Percentiles rank a stretch among this genome's conserved stretches.
Conservation (phyloP, 2,888 invertebrate genomes). For the Cerceris ruficornis region DNA sequence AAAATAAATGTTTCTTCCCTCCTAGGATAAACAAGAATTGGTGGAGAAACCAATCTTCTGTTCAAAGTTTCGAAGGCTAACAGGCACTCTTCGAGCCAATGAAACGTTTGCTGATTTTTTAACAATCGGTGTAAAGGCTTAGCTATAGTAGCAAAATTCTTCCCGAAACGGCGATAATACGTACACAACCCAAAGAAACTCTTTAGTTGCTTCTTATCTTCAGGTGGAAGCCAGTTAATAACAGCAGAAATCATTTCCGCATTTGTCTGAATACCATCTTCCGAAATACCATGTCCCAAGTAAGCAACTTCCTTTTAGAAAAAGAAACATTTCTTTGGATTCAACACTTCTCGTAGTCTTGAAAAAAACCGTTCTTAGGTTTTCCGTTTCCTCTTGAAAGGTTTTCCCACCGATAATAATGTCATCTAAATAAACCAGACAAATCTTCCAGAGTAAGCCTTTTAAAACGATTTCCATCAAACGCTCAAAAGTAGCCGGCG, state of each 20-base stretch:
- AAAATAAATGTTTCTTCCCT: not conserved
- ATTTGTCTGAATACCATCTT: not conserved
- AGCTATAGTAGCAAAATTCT: not conserved
- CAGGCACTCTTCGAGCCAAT: not conserved
- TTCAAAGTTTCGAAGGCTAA: not conserved
- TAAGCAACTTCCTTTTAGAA: not conserved
- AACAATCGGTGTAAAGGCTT: not conserved
- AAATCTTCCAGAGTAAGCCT: constrained; percentile 1
- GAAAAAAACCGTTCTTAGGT: not conserved
- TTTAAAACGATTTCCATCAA: not conserved
- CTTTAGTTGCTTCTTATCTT: not conserved
- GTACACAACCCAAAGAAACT: constrained; percentile 9
- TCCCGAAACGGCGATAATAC: constrained; percentile 3
- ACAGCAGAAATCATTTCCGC: not conserved
- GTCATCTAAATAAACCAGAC: constrained; percentile 5
- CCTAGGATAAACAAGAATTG: not conserved
- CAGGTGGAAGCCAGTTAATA: not conserved
- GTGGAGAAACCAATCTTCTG: not conserved
- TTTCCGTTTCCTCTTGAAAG: constrained; percentile 6
- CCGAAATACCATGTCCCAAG: not conserved
- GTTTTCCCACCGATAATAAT: not conserved
- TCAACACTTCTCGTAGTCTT: not conserved
- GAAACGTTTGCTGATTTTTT: not conserved
- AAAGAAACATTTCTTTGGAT: constrained; percentile 7
- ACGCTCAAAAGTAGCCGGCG: constrained; percentile 1